A percentile compares a stretch with the other conserved stretches of the same genome.
phyloP scores from a whole-genome alignment of 2,797 vertebrate genomes.

The Ceryle rudis region DNA sequence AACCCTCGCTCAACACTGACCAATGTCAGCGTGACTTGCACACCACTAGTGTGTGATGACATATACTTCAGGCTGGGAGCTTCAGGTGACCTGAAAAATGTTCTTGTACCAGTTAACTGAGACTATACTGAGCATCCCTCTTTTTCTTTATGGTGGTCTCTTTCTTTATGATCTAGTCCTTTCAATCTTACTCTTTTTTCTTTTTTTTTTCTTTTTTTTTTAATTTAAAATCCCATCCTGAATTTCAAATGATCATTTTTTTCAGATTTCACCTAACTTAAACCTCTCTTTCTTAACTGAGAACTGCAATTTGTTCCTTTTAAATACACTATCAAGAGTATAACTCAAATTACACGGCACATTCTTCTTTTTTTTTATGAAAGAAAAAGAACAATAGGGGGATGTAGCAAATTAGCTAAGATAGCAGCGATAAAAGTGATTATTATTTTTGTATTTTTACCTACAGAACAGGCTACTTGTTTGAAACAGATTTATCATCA shows the following conservation, averaged over 20 bases:
- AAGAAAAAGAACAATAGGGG: background rate
- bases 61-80: background rate
- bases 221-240: background rate
- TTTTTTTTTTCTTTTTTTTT: background rate
- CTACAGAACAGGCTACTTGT: background rate
- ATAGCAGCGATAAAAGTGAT: background rate
- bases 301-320: background rate
- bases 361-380: background rate
- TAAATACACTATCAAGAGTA: background rate
- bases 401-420: background rate
- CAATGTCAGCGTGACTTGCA: rapidly evolving
- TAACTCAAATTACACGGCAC: background rate
- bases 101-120: background rate
- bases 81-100: background rate
- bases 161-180: background rate
- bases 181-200: too few relatives aligned
- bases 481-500: conserved; percentile 7
- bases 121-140: background rate
- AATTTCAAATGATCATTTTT: background rate
- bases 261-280: background rate
- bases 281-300: background rate
- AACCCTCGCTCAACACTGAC: background rate
- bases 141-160: background rate
- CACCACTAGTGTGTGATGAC: too few relatives aligned
- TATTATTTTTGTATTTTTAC: background rate